Conservation (phyloP, 2,797 vertebrate genomes). For the Eulemur albifrons region DNA sequence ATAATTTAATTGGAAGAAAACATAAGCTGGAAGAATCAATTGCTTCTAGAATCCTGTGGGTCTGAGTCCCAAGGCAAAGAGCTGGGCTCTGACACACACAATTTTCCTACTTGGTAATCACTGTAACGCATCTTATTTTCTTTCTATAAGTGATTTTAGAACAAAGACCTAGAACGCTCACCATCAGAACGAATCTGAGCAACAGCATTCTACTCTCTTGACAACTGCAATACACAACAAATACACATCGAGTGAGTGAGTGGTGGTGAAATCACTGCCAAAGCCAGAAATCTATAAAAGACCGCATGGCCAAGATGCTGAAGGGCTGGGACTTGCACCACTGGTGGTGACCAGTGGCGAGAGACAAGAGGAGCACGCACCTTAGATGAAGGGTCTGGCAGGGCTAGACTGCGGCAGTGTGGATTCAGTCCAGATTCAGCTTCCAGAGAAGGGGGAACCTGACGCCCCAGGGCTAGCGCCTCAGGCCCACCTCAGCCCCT, state of each 20-base stretch:
- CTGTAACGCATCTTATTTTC: neutral
- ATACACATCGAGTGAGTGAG: neutral
- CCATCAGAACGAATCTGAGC: neutral
- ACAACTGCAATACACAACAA: neutral
- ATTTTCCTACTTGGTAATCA: neutral
- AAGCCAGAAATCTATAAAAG: neutral
- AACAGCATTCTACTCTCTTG: neutral
- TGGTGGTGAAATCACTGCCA: neutral
- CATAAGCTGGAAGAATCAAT: neutral
- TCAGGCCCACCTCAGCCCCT: neutral
- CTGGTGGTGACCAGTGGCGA: rapidly evolving
- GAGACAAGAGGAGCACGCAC: neutral
- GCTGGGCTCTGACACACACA: neutral
- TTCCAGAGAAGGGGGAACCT: neutral
- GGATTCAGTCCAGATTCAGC: neutral
- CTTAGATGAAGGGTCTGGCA: neutral
- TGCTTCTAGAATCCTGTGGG: neutral
- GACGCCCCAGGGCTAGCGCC: neutral
- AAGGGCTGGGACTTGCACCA: neutral
- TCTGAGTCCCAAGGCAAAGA: neutral
- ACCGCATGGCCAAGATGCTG: neutral
- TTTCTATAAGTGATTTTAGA: neutral
- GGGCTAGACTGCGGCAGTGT: rapidly evolving
- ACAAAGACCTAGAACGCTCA: neutral
- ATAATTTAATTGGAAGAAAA: neutral